Evolutionary conservation across 2,888 invertebrate genomes (phyloP).

Genomic region (Drosophila borborema): DNA sequence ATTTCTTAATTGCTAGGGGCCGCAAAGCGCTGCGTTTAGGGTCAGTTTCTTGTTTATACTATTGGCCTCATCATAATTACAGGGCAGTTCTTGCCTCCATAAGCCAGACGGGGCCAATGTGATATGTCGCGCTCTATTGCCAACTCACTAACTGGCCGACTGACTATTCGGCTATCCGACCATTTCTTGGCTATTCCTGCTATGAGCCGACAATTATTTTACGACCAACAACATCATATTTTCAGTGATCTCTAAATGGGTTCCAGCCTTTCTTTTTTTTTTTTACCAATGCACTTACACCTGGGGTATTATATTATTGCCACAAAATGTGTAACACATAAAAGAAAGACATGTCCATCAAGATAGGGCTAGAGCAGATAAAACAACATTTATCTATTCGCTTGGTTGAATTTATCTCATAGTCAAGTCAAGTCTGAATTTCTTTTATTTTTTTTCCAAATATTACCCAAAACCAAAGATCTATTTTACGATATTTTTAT

Average conservation of each 20-base stretch:
- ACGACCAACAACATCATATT: slow-evolving; percentile 57
- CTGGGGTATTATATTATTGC: slow-evolving; percentile 1
- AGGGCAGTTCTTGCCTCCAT: slow-evolving; percentile 63
- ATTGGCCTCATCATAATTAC: slow-evolving; percentile 79
- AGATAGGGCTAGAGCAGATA: not conserved
- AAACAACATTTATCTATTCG: not conserved
- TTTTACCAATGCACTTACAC: slow-evolving; percentile 1
- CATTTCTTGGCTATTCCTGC: slow-evolving; percentile 27
- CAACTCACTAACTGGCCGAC: slow-evolving; percentile 46
- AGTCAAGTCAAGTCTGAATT: too few species aligned
- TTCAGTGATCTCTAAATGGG: slow-evolving; percentile 47
- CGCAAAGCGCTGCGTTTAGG: slow-evolving; percentile 63
- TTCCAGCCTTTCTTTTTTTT: slow-evolving; percentile 16
- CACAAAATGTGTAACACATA: slow-evolving; percentile 13
- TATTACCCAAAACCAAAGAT: not conserved
- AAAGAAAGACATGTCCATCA: not conserved
- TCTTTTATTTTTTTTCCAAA: too few species aligned
- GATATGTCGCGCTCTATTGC: slow-evolving; percentile 74
- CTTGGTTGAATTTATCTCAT: not conserved
- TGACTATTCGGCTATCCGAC: slow-evolving; percentile 22
- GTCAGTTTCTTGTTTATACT: slow-evolving; percentile 63
- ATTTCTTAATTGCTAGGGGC: slow-evolving; percentile 77
- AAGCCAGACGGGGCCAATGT: slow-evolving; percentile 70
- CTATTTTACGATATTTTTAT: not conserved
- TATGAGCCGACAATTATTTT: slow-evolving; percentile 73